Conservation (phyloP, 1,140 invertebrate genomes). For the Calliopsis andreniformis region DNA sequence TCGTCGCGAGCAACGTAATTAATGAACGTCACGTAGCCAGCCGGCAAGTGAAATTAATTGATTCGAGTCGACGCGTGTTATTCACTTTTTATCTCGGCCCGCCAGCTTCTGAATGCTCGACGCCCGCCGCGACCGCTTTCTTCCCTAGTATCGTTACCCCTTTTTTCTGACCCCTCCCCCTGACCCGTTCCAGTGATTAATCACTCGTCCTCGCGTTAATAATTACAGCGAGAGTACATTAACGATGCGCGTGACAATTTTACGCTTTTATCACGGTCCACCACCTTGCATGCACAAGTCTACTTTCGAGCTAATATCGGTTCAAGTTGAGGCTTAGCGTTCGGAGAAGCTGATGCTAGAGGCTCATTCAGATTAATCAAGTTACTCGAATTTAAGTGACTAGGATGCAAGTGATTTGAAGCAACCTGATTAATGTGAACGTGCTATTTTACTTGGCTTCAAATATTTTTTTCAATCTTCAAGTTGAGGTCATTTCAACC, state of each 20-base stretch:
- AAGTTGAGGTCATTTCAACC: too few relatives aligned
- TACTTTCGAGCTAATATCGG: too few relatives aligned
- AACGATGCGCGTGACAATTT: not conserved
- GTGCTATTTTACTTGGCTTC: too few relatives aligned
- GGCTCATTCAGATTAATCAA: too few relatives aligned
- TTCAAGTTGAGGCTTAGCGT: too few relatives aligned
- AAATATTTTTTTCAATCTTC: too few relatives aligned
- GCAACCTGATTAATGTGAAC: too few relatives aligned
- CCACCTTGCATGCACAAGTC: not conserved
- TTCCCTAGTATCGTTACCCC: constrained; percentile 45
- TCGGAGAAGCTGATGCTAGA: too few relatives aligned
- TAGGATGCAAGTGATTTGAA: too few relatives aligned
- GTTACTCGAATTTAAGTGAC: too few relatives aligned
- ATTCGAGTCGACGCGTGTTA: constrained; percentile 44
- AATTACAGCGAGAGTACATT: not conserved
- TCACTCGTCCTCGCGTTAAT: constrained; percentile 25
- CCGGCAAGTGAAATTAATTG: constrained; percentile 53
- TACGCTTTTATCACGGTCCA: not conserved
- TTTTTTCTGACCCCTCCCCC: constrained; percentile 6
- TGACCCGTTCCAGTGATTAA: constrained; percentile 28
- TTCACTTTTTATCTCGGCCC: constrained; percentile 45
- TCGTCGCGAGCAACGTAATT: constrained; percentile 53
- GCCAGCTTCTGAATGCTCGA: constrained; percentile 7
- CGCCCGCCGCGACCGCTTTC: constrained; percentile 46
- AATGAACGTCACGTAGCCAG: constrained; percentile 60